These are phyloP conservation scores for Drosophila eohydei DNA, from an alignment of 2,888 invertebrate genomes.

Conservation along the genomic window DNA sequence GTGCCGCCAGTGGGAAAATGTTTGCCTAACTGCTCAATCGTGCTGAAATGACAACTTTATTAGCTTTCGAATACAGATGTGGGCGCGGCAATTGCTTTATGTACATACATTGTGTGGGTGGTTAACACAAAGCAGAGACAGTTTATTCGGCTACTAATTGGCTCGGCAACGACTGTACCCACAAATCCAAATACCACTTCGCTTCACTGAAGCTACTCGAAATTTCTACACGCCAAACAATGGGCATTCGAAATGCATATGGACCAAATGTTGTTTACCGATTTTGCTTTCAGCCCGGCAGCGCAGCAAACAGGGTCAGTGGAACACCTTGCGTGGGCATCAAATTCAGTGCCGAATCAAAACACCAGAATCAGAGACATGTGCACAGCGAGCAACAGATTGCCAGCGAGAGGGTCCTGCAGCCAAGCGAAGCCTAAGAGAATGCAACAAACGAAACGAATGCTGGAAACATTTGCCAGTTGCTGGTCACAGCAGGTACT, in stretches of 20 bases:
- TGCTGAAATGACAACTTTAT: slow-evolving; percentile 76
- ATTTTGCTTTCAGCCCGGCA: slow-evolving; percentile 1
- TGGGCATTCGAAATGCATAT: slow-evolving; percentile 25
- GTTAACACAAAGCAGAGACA: neutral
- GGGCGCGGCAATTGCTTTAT: slow-evolving; percentile 38
- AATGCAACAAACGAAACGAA: slow-evolving; percentile 70
- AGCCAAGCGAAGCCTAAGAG: slow-evolving; percentile 8
- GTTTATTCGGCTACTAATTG: slow-evolving; percentile 6
- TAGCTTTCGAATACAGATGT: slow-evolving; percentile 50
- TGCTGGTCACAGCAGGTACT: slow-evolving; percentile 75
- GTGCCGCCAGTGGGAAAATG: slow-evolving; percentile 66
- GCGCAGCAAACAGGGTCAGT: slow-evolving; percentile 58
- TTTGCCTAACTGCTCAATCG: slow-evolving; percentile 73
- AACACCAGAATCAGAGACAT: slow-evolving; percentile 61
- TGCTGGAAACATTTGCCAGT: slow-evolving; percentile 61
- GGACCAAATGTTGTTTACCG: slow-evolving; percentile 42
- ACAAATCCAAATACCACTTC: neutral
- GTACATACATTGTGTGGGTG: slow-evolving; percentile 26
- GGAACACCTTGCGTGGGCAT: slow-evolving; percentile 74
- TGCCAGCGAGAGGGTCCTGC: slow-evolving; percentile 42
- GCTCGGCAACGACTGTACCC: slow-evolving; percentile 36
- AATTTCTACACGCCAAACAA: slow-evolving; percentile 40
- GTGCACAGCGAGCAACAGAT: slow-evolving; percentile 76
- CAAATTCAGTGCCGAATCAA: slow-evolving; percentile 53
- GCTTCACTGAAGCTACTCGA: slow-evolving; percentile 29